Base-by-base conservation (phyloP, 2,797 vertebrate genomes). In the Chelmon rostratus region DNA sequence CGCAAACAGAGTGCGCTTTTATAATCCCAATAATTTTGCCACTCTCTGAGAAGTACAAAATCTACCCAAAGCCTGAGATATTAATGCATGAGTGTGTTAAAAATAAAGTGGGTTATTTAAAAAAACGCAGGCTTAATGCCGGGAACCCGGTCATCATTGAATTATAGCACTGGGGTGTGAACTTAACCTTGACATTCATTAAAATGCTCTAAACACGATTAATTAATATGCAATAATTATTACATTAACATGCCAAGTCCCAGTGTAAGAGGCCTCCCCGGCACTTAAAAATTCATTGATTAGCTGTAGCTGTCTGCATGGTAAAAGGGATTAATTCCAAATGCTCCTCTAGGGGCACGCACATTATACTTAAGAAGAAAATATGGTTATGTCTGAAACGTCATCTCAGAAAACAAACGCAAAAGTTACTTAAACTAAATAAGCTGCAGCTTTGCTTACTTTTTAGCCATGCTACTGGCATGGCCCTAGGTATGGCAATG, bases 161-260 rank as follows among this genome's bases (percentile, higher is more conserved):
- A 90, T 85, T 77, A 88, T 44, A 82, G 70, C 80, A 61, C 74
- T 62, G 42, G 58, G 75, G 76, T 79, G 78, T 85, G 80, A 83
- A 82, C 69, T 86, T 89, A 86, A 93, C 88, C 92, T 91, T 88
- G 88, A 83, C 63, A 47, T 84, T 93, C 85, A 87, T 91, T 87
- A 90, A 79, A 87, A 87, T 75, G 71, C 83, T 89, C 79, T 67
- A 84, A 90, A 89, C 67, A 84, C 74, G 35, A 89, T 87, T 91
- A 79, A 93, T 94, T 90, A 91, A 91, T 89, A 68, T 76, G 83
- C 25, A 83, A 83, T 86, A 80, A 90, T 90, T 81, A 85, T 78
- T 75, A 74, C 79, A 81, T 88, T 84, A 84, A 83, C 65, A 52
- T 75, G 78, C 69, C 70, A 76, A 86, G 78, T 81, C 73, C 73